phyloP scores from a whole-genome alignment of 2,113 vertebrate species.

The Cyprinodon variegatus region DNA sequence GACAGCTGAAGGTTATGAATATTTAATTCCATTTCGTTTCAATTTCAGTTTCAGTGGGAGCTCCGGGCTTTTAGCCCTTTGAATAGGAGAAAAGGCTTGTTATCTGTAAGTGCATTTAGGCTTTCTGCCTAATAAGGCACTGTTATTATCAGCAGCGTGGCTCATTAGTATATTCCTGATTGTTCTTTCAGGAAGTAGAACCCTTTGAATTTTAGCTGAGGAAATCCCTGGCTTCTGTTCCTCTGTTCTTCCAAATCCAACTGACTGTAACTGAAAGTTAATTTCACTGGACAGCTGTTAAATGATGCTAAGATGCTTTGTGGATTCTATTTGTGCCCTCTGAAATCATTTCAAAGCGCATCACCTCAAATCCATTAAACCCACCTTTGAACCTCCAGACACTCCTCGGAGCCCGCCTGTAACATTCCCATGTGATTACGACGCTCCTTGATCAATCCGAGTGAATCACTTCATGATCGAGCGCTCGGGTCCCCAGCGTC shows the following conservation, averaged over 20 bases:
- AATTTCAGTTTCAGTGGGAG: slow-evolving; percentile 51
- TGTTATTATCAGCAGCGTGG: slow-evolving; percentile 41
- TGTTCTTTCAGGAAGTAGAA: slow-evolving; percentile 21
- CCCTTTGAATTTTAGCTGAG: slow-evolving; percentile 35
- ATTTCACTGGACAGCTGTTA: slow-evolving; percentile 63
- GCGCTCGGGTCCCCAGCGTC: slow-evolving; percentile 50
- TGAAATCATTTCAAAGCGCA: slow-evolving; percentile 63
- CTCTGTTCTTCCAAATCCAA: slow-evolving; percentile 30
- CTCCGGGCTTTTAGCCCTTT: slow-evolving; percentile 42
- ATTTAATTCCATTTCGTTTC: slow-evolving; percentile 60
- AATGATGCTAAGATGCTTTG: slow-evolving; percentile 62
- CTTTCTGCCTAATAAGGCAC: slow-evolving; percentile 38
- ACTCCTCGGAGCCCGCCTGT: slow-evolving; percentile 56
- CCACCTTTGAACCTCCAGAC: slow-evolving; percentile 58
- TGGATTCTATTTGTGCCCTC: slow-evolving; percentile 66
- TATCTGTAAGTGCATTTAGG: slow-evolving; percentile 59
- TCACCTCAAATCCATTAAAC: slow-evolving; percentile 66
- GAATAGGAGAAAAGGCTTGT: slow-evolving; percentile 52
- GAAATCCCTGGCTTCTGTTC: slow-evolving; percentile 16
- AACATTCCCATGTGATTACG: slow-evolving; percentile 69
- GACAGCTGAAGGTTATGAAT: slow-evolving; percentile 45
- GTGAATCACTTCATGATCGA: slow-evolving; percentile 70
- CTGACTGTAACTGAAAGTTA: slow-evolving; percentile 36
- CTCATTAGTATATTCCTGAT: slow-evolving; percentile 54
- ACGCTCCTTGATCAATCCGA: slow-evolving; percentile 73